Percentiles rank a stretch among this genome's conserved stretches.
Conservation (phyloP, 2,888 invertebrate species). For the Lasioglossum villosulum region DNA sequence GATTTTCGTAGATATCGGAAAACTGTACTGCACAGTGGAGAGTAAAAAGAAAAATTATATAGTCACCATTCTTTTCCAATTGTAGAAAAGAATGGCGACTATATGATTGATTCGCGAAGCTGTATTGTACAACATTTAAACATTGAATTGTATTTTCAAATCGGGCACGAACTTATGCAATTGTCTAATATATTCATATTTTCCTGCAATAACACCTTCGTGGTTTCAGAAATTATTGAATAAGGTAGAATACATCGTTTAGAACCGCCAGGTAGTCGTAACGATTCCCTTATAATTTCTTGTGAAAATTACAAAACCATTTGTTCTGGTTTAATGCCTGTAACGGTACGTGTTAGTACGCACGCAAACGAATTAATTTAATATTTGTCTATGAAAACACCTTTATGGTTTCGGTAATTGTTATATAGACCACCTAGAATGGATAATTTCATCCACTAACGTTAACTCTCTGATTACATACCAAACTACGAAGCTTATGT, state of each 20-base stretch:
- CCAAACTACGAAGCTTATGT: not conserved
- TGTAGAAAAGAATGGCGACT: no score
- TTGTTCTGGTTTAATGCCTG: not conserved
- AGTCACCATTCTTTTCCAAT: no score
- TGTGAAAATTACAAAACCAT: not conserved
- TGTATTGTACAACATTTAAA: no score
- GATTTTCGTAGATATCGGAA: no score
- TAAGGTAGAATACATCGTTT: not conserved
- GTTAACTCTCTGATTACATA: not conserved
- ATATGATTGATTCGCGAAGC: no score
- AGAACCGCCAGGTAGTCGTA: not conserved
- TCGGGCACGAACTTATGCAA: no score
- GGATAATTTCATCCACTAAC: not conserved
- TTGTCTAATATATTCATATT: not conserved
- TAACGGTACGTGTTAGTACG: not conserved
- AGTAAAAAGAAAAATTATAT: no score
- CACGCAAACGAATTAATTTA: not conserved
- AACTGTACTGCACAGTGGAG: no score
- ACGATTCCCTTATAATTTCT: not conserved
- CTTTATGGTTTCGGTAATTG: not conserved
- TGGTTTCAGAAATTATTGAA: not conserved
- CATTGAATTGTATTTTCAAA: no score
- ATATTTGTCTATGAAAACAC: not conserved
- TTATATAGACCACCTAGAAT: not conserved
- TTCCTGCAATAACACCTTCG: not conserved